Conservation (phyloP, 2,113 vertebrate genomes). For the Laticauda laticaudata region DNA sequence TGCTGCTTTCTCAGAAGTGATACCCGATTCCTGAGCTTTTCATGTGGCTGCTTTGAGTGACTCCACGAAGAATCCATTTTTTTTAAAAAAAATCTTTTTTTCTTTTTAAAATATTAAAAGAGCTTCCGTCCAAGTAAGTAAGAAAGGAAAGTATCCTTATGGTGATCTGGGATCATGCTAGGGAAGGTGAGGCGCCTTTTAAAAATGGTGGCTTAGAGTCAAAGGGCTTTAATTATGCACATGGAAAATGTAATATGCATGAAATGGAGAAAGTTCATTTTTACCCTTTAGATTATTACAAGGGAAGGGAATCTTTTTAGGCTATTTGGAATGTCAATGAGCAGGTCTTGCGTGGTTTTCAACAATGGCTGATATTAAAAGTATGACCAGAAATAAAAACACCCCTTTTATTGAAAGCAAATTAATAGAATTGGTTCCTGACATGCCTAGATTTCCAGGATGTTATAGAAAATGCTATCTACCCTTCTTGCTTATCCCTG, state of each 20-base stretch:
- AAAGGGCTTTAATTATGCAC: not conserved
- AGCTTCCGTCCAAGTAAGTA: conserved; percentile 61
- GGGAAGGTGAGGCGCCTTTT: conserved; percentile 32
- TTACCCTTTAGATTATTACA: not conserved
- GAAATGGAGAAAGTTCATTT: not conserved
- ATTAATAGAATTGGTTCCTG: not conserved
- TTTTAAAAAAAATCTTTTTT: conserved; percentile 57
- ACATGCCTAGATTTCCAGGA: not conserved
- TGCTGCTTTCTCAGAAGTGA: conserved; percentile 80
- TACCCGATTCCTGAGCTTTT: conserved; percentile 73
- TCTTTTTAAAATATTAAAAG: conserved; percentile 55
- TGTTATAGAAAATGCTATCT: not conserved
- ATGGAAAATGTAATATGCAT: not conserved
- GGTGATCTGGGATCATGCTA: conserved; percentile 54
- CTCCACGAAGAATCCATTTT: conserved; percentile 60
- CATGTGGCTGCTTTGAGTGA: conserved; percentile 56
- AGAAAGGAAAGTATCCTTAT: conserved; percentile 13
- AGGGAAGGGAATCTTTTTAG: not conserved
- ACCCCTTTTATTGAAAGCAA: not conserved
- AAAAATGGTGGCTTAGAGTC: not conserved
- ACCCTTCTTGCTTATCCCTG: not conserved
- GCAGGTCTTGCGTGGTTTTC: not conserved
- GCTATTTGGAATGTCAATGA: not conserved
- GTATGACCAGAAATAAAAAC: not conserved
- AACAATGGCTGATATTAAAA: not conserved